A percentile compares a stretch with the other conserved stretches of the same genome.
Evolutionary conservation across 2,113 vertebrate species (phyloP).

Genomic region (Lichenostomus cassidix): DNA sequence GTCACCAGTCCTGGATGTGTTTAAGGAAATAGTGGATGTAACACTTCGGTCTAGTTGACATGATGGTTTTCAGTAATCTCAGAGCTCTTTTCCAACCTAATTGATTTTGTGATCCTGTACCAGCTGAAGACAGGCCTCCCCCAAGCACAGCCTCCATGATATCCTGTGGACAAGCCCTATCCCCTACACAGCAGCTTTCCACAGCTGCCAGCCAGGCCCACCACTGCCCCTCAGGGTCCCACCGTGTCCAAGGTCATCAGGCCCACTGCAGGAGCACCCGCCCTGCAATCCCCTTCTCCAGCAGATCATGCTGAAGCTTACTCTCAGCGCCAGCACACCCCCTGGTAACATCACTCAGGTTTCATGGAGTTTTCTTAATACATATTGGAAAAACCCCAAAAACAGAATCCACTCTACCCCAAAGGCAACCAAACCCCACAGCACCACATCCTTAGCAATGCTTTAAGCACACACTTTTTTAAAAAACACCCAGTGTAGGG

Average conservation of each 20-base stretch:
- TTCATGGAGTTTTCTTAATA: neutral
- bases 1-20: neutral
- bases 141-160: neutral
- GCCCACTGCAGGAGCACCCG: rapidly evolving
- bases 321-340: neutral
- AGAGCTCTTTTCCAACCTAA: neutral
- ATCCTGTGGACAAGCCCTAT: rapidly evolving
- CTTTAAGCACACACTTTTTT: rapidly evolving
- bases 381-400: neutral
- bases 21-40: neutral
- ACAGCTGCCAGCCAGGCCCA: too few species aligned
- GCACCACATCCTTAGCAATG: too few species aligned
- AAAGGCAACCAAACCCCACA: neutral
- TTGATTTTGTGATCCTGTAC: neutral
- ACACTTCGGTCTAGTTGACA: neutral
- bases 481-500: rapidly evolving
- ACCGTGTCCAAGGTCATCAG: neutral
- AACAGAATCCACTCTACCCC: neutral
- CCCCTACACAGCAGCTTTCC: neutral
- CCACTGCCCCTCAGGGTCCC: neutral
- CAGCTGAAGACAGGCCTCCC: neutral
- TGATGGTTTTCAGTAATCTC: neutral
- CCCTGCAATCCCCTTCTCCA: neutral
- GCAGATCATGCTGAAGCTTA: too few species aligned
- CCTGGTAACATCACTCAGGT: too few species aligned